Evolutionary conservation across 2,888 invertebrate species (phyloP).

Genomic region (Harmothoe impar): DNA sequence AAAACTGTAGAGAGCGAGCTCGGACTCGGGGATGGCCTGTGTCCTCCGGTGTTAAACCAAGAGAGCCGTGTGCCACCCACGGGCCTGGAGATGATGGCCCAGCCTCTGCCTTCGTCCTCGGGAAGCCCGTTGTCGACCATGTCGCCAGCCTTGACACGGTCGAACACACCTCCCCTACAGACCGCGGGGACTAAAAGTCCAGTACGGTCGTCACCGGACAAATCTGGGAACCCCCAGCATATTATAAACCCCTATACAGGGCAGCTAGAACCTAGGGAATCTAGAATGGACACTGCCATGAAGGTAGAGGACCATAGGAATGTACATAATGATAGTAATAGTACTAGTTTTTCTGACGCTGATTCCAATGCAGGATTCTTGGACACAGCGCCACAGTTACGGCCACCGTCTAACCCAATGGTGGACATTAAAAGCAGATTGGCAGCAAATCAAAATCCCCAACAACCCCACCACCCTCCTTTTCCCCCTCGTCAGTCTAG

Average conservation of each 20-base stretch:
- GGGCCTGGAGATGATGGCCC: constrained; percentile 43
- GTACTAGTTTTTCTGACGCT: constrained; percentile 51
- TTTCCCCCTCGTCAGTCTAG: constrained; percentile 22
- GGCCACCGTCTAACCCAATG: constrained; percentile 66
- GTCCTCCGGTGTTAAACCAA: not conserved
- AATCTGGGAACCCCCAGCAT: constrained; percentile 63
- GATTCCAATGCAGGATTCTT: constrained; percentile 56
- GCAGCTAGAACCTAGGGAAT: constrained; percentile 68
- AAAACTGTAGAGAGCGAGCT: constrained; percentile 46
- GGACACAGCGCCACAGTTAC: constrained; percentile 61
- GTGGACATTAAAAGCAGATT: constrained; percentile 64
- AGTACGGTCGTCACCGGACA: constrained; percentile 58
- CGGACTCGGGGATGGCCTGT: not conserved
- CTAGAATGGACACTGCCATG: constrained; percentile 46
- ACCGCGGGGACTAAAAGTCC: constrained; percentile 14
- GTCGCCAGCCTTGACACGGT: not conserved
- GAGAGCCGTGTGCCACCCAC: constrained; percentile 60
- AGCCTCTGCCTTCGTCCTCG: constrained; percentile 30
- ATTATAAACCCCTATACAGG: constrained; percentile 70
- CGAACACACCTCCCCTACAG: constrained; percentile 31
- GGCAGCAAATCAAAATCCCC: constrained; percentile 62
- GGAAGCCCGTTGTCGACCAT: not conserved
- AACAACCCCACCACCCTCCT: constrained; percentile 37
- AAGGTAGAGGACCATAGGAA: constrained; percentile 54
- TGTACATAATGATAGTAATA: constrained; percentile 63